Conservation (phyloP, 2,113 vertebrate species). For the Turnix velox region DNA sequence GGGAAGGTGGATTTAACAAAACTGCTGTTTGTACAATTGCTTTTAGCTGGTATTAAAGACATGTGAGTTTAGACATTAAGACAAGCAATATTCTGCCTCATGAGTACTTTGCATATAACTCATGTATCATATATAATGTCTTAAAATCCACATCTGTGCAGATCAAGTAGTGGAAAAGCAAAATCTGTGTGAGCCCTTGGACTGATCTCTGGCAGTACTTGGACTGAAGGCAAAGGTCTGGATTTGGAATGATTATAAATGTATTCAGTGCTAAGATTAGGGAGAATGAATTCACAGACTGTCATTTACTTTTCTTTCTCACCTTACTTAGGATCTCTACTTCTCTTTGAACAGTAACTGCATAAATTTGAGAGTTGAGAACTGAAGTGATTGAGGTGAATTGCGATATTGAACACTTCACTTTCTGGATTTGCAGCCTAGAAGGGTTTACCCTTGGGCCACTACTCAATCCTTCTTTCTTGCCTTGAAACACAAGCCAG, state of each 20-base stretch:
- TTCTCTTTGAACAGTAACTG: background rate
- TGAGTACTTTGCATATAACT: too few relatives aligned
- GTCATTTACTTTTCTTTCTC: background rate
- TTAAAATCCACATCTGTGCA: background rate
- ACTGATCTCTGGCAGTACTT: background rate
- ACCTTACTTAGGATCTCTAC: too few relatives aligned
- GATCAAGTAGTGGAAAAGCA: background rate
- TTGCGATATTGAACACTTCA: background rate
- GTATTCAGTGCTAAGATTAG: background rate
- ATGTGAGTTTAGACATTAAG: background rate
- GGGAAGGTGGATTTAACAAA: background rate
- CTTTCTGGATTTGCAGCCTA: background rate
- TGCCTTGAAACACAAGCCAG: background rate
- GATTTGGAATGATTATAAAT: background rate
- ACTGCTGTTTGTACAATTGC: background rate
- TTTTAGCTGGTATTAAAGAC: background rate
- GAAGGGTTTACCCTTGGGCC: background rate
- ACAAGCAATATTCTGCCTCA: background rate
- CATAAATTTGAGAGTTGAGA: background rate
- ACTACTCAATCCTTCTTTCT: too few relatives aligned
- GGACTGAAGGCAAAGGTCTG: background rate
- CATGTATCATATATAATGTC: background rate
- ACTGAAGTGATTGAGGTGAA: background rate
- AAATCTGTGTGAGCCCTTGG: background rate
- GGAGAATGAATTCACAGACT: rapidly evolving